Evolutionary conservation across 2,113 vertebrate genomes (phyloP), one percentile per base, ranked within the genome.

Genomic region (Aix galericulata): DNA sequence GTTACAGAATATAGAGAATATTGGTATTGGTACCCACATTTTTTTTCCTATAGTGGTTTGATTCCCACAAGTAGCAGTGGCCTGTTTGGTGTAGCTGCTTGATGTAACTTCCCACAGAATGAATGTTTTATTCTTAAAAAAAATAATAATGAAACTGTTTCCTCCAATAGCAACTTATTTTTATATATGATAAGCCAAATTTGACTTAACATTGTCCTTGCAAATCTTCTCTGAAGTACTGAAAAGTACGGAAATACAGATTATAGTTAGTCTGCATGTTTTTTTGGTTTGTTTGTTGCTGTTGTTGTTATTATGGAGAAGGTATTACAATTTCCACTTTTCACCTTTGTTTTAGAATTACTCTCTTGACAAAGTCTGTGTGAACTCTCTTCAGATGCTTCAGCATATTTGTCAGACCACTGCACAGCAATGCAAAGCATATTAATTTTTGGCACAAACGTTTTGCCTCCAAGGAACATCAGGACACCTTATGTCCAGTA

Each of bases 401-500:
- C 89, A 89, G 53, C 7, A 9, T 94, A 86, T 87, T 94, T 96
- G 60, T 88, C 78, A 96, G 82, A 88, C 80, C 67, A 86, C 76
- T 86, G 77, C 90, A 91, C 68, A 87, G 75, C 58, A 93, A 81
- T 68, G 36, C 26, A 84, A 86, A 95, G 62, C 84, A 64, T 95
- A 83, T 95, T 88, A 95, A 83, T 95, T 94, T 79, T 83, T 89
- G 78, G 90, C 74, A 86, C 18, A 69, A 82, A n/a, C 4, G 0
- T 50, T 94, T 94, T 88, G 59, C 95, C 63, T 93, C 78, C 62
- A 59, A 96, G 86, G 90, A 96, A 86, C 48, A 60, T 63, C 81
- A 92, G 77, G 79, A 85, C 67, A 74, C 79, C 89, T 95, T 96
- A 87, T 87, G 81, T 93, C 34, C 29, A 92, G 52, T 95, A 96